Evolutionary conservation across 2,113 vertebrate genomes (phyloP).

Genomic region (Henicopernis longicauda): DNA sequence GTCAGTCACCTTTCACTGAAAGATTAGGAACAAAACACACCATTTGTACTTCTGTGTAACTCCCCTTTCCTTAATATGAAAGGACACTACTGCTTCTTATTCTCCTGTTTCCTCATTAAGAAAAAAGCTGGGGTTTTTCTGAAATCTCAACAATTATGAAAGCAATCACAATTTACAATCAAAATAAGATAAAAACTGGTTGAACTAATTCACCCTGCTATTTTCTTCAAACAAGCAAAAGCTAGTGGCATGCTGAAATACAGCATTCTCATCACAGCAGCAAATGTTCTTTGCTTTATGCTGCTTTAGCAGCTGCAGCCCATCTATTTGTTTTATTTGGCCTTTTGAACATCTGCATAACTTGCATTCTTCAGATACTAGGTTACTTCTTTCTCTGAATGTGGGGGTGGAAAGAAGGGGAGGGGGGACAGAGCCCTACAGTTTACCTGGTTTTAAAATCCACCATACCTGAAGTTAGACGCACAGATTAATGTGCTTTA

Average conservation of each 20-base stretch:
- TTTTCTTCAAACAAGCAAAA: background rate
- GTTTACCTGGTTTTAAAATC: slow-evolving; percentile 28
- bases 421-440: background rate
- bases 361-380: slow-evolving; percentile 64
- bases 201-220: background rate
- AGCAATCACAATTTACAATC: background rate
- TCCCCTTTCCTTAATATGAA: background rate
- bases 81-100: background rate
- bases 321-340: slow-evolving; percentile 68
- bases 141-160: background rate
- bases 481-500: background rate
- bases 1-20: background rate
- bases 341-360: slow-evolving; percentile 68
- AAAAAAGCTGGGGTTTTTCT: background rate
- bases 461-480: background rate
- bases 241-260: background rate
- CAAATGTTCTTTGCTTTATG: background rate
- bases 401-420: slow-evolving; percentile 25
- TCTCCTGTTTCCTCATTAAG: background rate
- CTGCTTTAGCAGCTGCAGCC: slow-evolving; percentile 49
- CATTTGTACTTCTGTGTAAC: background rate
- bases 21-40: background rate
- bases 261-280: background rate
- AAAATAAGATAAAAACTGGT: background rate
- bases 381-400: slow-evolving; percentile 49